These are phyloP conservation scores for Chiloscyllium plagiosum DNA, from an alignment of 2,113 vertebrate genomes.

Conservation along the genomic window DNA sequence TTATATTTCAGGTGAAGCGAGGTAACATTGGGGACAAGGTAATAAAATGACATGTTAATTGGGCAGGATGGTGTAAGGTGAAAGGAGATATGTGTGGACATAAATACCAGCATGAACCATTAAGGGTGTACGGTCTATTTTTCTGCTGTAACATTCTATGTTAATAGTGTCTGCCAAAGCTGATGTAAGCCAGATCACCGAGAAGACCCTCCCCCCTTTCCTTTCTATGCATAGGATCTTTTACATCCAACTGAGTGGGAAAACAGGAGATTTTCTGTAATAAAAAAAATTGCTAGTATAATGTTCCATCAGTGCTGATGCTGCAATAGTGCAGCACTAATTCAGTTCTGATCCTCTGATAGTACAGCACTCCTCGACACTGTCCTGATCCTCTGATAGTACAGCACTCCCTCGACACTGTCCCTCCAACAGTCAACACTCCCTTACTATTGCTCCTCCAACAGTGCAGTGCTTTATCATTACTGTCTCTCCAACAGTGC, in stretches of 20 bases:
- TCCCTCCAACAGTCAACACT: too few relatives aligned
- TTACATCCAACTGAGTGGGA: not conserved
- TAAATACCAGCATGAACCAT: not conserved
- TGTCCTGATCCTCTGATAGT: not conserved
- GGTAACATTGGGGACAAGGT: not conserved
- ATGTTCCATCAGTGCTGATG: too few relatives aligned
- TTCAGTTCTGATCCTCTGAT: not conserved
- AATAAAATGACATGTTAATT: not conserved
- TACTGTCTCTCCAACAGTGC: too few relatives aligned
- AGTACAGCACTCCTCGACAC: not conserved
- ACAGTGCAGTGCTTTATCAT: not conserved
- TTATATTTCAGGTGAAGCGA: not conserved
- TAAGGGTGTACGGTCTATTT: not conserved
- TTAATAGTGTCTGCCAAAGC: not conserved
- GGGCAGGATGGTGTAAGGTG: too few relatives aligned
- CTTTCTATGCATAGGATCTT: not conserved
- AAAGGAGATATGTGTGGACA: too few relatives aligned
- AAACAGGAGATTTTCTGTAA: not conserved
- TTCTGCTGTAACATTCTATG: not conserved
- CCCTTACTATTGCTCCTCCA: not conserved
- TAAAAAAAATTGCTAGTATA: not conserved
- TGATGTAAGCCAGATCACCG: not conserved
- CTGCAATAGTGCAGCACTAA: not conserved
- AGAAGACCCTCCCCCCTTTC: not conserved
- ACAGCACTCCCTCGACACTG: not conserved